These are phyloP conservation scores for Isoperla grammatica DNA, from an alignment of 2,888 invertebrate species.

Conservation along the genomic window DNA sequence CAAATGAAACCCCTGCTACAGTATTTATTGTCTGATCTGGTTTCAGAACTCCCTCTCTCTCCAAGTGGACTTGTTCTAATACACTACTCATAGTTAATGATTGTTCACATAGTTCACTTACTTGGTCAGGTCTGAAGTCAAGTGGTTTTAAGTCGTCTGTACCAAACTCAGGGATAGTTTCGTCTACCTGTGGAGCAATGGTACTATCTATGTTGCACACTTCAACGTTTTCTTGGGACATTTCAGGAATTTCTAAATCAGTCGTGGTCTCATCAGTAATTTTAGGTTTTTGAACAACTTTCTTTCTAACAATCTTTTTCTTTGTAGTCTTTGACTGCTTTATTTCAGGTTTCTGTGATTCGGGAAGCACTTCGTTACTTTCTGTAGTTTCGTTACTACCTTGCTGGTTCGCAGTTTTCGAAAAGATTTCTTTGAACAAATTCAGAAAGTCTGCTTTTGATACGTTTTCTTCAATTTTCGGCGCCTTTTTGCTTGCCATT, in stretches of 20 bases:
- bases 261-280: constrained; percentile 9
- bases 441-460: background rate
- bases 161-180: background rate
- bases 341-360: constrained; percentile 3
- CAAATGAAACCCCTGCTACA: constrained; percentile 4
- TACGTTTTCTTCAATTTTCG: background rate
- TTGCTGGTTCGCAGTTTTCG: constrained; percentile 6
- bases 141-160: background rate
- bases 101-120: constrained; percentile 10
- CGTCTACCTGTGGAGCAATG: constrained; percentile 3
- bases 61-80: constrained; percentile 3
- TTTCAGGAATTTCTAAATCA: background rate
- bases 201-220: background rate
- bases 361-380: constrained; percentile 10
- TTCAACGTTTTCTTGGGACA: background rate
- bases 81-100: constrained; percentile 2
- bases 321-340: background rate
- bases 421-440: constrained; percentile 10
- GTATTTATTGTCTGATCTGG: background rate
- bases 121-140: background rate
- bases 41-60: constrained; percentile 11
- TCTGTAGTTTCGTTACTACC: constrained; percentile 16
- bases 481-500: no score
- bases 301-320: constrained; percentile 10
- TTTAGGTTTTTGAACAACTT: constrained; percentile 13